Base-by-base conservation (phyloP, 2,888 invertebrate species). In the Miltochrista miniata region DNA sequence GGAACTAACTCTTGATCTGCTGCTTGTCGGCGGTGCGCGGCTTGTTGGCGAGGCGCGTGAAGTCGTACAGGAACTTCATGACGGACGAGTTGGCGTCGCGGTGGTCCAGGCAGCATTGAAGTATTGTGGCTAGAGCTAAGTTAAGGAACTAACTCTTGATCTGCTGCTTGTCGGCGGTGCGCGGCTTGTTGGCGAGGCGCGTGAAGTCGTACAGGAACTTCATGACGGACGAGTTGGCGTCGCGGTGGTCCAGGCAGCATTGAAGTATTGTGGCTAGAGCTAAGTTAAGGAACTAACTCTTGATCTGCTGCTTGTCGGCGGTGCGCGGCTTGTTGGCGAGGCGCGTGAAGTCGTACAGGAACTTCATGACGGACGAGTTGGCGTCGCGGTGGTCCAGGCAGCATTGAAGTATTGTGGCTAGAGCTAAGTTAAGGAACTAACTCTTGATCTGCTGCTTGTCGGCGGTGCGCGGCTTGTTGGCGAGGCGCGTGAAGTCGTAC, bases 211-310 rank as follows among this genome's bases (percentile, higher is more conserved):
- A 94, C 67, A 99, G 96, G 90, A 99, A 99, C 91, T 98, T 98
- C 96, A 98, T 98, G 42, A 99, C 98, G 40, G 98, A 97, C 48
- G 96, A 95, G 92, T 98, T 98, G 15, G 99, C 98, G 79, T 99
- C 98, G 81, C 96, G 95, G 86, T 99, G 99, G 83, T 99, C 98
- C 47, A 99, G 92, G 7, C 95, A 93, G 59, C 96, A 94, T 74
- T 96, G 95, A 64, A 98, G 89, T 62, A 98, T 95, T 7, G 95
- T 94, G 31, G 93, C 93, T 45, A 96, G 90, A 33, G 96, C 93
- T 10, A n/a, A n/a, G n/a, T n/a, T 5, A 31, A 11, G 2, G 8
- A 29, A 24, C n/a, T 50, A 43, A 83, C 86, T 71, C 64, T 72
- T 76, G 42, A 77, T 63, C 43, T 67, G 67, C 11, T 54, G 59